Conservation (phyloP, 2,797 vertebrate genomes). For the Onychomys torridus region DNA sequence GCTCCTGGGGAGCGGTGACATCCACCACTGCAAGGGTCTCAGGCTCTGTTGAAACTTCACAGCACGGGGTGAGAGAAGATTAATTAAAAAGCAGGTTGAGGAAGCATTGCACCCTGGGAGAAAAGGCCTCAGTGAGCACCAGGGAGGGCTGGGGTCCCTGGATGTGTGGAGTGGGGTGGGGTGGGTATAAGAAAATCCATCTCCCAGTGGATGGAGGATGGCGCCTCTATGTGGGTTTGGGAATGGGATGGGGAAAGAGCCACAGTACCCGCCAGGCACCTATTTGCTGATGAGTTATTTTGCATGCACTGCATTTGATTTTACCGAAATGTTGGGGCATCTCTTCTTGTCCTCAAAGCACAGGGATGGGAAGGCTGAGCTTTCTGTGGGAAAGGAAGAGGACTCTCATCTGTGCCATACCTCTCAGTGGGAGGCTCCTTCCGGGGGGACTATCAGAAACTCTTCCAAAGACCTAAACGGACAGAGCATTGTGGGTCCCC, state of each 20-base stretch:
- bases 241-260: neutral
- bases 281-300: neutral
- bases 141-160: neutral
- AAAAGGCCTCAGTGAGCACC: neutral
- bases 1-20: neutral
- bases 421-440: neutral
- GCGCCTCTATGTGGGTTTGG: neutral
- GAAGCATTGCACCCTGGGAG: neutral
- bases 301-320: neutral
- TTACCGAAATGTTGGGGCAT: neutral
- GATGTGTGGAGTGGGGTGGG: fast-evolving
- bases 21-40: neutral
- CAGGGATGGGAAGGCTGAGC: neutral
- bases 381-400: neutral
- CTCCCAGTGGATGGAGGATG: neutral
- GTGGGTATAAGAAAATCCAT: fast-evolving
- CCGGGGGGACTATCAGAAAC: neutral
- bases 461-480: neutral
- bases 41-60: neutral
- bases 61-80: neutral
- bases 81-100: slow-evolving; percentile 48
- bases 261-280: fast-evolving
- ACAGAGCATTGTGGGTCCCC: neutral
- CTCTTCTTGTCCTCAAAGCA: neutral
- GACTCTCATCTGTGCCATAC: neutral